These are phyloP conservation scores for Zonotrichia leucophrys DNA, from an alignment of 2,113 vertebrate genomes.

Conservation along the genomic window DNA sequence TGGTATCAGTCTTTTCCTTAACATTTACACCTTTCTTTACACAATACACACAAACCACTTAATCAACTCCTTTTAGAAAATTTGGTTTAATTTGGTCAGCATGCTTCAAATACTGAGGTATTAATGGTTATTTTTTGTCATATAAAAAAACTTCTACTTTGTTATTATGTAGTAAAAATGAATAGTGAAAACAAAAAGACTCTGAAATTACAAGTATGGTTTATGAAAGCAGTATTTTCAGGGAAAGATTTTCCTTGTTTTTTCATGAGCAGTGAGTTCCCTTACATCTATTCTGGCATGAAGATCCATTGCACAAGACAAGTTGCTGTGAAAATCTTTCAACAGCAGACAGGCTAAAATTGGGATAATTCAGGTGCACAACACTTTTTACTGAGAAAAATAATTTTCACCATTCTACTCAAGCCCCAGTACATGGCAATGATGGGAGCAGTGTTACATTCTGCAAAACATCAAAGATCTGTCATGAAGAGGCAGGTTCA, in stretches of 20 bases:
- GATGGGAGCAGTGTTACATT: not conserved
- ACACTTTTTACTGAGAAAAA: not conserved
- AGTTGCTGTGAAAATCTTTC: not conserved
- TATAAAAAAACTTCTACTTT: not conserved
- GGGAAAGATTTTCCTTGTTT: not conserved
- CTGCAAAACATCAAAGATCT: not conserved
- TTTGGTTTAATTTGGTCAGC: not conserved
- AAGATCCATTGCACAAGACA: not conserved
- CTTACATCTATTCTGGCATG: not conserved
- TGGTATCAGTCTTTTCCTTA: not conserved
- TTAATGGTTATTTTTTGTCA: not conserved
- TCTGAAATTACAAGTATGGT: not conserved
- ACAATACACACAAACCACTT: not conserved
- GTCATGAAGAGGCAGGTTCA: not conserved
- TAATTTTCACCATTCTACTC: not conserved
- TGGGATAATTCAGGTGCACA: not conserved
- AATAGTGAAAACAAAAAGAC: not conserved
- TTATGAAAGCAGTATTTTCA: not conserved
- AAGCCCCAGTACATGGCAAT: fast-evolving
- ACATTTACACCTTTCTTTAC: not conserved
- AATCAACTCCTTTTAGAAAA: not conserved
- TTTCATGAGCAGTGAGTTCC: not conserved
- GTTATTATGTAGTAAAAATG: not conserved
- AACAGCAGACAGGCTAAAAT: not conserved
- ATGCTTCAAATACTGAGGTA: not conserved